Conservation (phyloP, 35 echinoderm and acorn worm species). For the Amphiura filiformis region DNA sequence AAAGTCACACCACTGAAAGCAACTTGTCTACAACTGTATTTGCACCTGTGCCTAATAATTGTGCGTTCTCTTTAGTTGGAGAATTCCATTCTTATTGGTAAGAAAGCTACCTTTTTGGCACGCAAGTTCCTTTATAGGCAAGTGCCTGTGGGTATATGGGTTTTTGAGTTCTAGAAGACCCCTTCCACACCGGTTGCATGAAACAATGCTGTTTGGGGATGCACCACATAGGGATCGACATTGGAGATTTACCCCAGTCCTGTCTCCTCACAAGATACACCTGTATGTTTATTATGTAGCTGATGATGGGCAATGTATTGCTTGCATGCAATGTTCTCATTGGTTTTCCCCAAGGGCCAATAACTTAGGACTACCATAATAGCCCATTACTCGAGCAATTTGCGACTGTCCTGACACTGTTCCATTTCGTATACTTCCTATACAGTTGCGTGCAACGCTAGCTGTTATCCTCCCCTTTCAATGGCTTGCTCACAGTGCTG, state of each 20-base stretch:
- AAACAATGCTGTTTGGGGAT: conserved; percentile 44
- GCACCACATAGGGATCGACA: conserved; percentile 42
- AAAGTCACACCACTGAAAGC: conserved; percentile 48
- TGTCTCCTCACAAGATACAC: conserved; percentile 40
- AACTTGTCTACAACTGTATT: conserved; percentile 27
- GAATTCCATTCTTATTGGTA: neutral
- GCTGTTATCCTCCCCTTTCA: no score
- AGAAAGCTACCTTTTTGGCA: conserved; percentile 7
- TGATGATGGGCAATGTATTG: conserved; percentile 38
- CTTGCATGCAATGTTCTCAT: neutral
- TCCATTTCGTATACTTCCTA: no score
- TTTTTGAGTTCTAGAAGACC: conserved; percentile 55
- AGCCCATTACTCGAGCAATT: no score
- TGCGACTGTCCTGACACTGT: no score
- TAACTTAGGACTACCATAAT: no score
- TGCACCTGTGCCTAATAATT: conserved; percentile 37
- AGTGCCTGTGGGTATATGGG: conserved; percentile 37
- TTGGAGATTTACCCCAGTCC: conserved; percentile 31
- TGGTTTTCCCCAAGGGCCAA: no score
- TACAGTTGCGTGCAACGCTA: no score
- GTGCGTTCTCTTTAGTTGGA: conserved; percentile 31
- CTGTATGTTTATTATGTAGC: conserved; percentile 18
- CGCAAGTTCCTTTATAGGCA: conserved; percentile 24
- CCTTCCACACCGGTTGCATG: conserved; percentile 38
- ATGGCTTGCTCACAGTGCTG: no score